These are phyloP conservation scores for Phocides pigmalion DNA, from an alignment of 1,140 invertebrate genomes.

Conservation along the genomic window DNA sequence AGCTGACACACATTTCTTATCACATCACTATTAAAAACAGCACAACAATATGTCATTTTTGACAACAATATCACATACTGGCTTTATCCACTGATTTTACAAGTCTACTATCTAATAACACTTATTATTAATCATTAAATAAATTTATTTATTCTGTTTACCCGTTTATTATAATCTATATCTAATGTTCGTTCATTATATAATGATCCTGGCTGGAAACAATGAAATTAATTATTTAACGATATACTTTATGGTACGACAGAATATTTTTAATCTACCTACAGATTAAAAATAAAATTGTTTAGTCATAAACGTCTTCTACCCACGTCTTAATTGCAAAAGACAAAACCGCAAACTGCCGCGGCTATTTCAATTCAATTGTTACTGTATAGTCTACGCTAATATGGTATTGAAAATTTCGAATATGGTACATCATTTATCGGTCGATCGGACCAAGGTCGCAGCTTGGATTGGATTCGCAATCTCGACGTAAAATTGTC, in stretches of 20 bases:
- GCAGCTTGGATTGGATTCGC: conserved; percentile 31
- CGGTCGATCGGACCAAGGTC: conserved; percentile 52
- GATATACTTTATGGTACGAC: neutral
- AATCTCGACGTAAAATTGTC: neutral
- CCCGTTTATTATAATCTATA: neutral
- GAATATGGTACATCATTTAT: conserved; percentile 44
- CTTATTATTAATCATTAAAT: neutral
- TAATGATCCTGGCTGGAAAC: neutral
- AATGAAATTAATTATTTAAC: neutral
- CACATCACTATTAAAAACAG: conserved; percentile 43
- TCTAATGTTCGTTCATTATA: neutral
- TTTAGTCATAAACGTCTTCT: conserved; percentile 3
- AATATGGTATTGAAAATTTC: conserved; percentile 57
- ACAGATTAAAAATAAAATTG: neutral
- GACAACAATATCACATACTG: conserved; percentile 40
- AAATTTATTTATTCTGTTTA: too few species aligned
- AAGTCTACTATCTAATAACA: neutral
- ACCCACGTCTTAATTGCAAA: conserved; percentile 15
- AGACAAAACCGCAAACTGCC: conserved; percentile 19
- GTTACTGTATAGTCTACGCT: conserved; percentile 29
- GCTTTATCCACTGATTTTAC: conserved; percentile 23
- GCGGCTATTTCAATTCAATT: conserved; percentile 22
- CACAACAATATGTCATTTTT: conserved; percentile 46
- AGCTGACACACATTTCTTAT: conserved; percentile 60
- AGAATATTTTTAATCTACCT: neutral